phyloP scores from a whole-genome alignment of 2,797 vertebrate species.

The Botia almorhae region DNA sequence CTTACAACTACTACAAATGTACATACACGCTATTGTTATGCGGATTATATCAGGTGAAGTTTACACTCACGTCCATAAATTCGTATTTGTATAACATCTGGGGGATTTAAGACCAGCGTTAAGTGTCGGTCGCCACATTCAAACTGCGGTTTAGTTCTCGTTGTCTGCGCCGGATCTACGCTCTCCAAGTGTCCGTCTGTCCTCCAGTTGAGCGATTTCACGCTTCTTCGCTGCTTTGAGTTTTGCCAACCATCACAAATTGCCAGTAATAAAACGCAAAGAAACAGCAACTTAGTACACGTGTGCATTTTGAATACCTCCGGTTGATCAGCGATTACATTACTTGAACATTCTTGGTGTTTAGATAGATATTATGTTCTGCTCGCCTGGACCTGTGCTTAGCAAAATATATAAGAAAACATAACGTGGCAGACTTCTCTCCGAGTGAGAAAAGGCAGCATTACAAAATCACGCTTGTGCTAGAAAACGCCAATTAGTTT shows the following conservation, averaged over 20 bases:
- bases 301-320: not conserved
- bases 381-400: not conserved
- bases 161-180: too few species aligned
- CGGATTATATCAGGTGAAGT: too few species aligned
- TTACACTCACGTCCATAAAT: slow-evolving; percentile 28
- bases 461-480: not conserved
- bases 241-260: not conserved
- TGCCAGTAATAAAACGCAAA: not conserved
- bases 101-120: not conserved
- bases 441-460: too few species aligned
- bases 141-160: not conserved
- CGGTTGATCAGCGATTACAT: not conserved
- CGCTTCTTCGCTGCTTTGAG: slow-evolving; percentile 1
- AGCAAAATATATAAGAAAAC: not conserved
- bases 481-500: not conserved
- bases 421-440: too few species aligned
- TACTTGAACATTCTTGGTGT: not conserved
- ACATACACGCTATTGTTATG: too few species aligned
- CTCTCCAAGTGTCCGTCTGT: not conserved
- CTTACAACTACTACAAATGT: not conserved
- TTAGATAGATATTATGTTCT: too few species aligned
- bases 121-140: not conserved
- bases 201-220: not conserved
- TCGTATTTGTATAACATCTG: not conserved
- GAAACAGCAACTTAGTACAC: not conserved